These are phyloP conservation scores for Porites lobata DNA, from an alignment of 92 coral and sea anemone species.

Conservation along the genomic window DNA sequence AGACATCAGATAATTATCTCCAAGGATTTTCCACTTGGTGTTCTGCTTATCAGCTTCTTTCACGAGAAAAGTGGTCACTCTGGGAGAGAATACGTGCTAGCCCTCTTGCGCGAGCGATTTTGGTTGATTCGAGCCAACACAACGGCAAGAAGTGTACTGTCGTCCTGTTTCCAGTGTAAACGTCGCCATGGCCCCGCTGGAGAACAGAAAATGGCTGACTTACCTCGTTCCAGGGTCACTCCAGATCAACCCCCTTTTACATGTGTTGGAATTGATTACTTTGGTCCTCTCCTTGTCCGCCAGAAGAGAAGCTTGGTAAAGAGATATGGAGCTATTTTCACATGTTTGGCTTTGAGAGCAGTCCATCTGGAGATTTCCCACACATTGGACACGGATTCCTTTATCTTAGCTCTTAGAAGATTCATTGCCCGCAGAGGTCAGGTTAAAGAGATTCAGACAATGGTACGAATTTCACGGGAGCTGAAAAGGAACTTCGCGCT, in stretches of 20 bases:
- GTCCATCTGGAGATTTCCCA: conserved; percentile 36
- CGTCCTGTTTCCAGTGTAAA: conserved; percentile 36
- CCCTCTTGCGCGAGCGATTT: conserved; percentile 36
- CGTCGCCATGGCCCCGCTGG: conserved; percentile 1
- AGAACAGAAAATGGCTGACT: too few species aligned
- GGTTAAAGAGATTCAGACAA: conserved; percentile 20
- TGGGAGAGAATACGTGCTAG: conserved; percentile 56
- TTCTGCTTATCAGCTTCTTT: conserved; percentile 20
- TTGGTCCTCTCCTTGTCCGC: conserved; percentile 4
- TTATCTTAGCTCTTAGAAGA: conserved; percentile 15
- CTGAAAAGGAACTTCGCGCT: conserved; percentile 34
- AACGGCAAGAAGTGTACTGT: conserved; percentile 28
- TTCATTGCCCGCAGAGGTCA: conserved; percentile 38
- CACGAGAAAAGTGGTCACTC: conserved; percentile 64
- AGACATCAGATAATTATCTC: conserved; percentile 63
- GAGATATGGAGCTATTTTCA: conserved; percentile 17
- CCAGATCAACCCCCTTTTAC: not conserved
- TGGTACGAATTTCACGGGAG: too few species aligned
- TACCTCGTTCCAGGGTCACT: too few species aligned
- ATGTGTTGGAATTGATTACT: conserved; percentile 18
- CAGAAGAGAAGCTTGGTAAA: conserved; percentile 6
- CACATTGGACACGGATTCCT: conserved; percentile 39
- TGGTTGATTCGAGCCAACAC: conserved; percentile 51
- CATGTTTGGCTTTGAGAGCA: conserved; percentile 32
- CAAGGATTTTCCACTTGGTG: conserved; percentile 25